Conservation (phyloP, 1,140 invertebrate species). For the Leptinotarsa lineolata region DNA sequence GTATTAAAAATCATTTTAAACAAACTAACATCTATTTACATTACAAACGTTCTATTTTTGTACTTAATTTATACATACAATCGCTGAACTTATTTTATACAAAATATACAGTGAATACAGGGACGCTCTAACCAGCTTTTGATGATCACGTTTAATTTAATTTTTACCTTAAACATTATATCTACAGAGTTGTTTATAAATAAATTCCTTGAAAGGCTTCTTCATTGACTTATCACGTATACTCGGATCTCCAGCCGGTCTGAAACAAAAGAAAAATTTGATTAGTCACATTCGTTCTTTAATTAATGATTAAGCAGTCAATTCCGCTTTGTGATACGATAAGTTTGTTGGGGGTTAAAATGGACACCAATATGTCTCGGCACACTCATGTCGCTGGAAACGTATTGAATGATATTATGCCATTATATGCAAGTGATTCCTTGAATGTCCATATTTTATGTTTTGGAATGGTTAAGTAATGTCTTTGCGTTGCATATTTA, state of each 20-base stretch:
- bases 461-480: too few species aligned
- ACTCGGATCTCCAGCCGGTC: slow-evolving; percentile 56
- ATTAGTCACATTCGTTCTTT: background rate
- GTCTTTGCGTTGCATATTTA: too few species aligned
- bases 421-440: too few species aligned
- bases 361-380: too few species aligned
- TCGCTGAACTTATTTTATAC: slow-evolving; percentile 36
- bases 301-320: too few species aligned
- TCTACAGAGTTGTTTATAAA: slow-evolving; percentile 40
- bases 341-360: too few species aligned
- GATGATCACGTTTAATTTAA: slow-evolving; percentile 41
- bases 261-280: slow-evolving; percentile 49
- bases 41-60: slow-evolving; percentile 49
- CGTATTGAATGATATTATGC: too few species aligned
- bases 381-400: too few species aligned
- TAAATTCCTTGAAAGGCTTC: slow-evolving; percentile 37
- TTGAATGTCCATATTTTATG: too few species aligned
- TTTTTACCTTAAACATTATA: slow-evolving; percentile 33
- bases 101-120: slow-evolving; percentile 37
- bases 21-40: slow-evolving; percentile 50
- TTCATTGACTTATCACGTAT: slow-evolving; percentile 54
- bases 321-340: too few species aligned
- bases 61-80: slow-evolving; percentile 51
- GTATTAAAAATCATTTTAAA: slow-evolving; percentile 48
- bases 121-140: slow-evolving; percentile 32